Conservation (phyloP, 2,888 invertebrate species). For the Pharmacophagus antenor region DNA sequence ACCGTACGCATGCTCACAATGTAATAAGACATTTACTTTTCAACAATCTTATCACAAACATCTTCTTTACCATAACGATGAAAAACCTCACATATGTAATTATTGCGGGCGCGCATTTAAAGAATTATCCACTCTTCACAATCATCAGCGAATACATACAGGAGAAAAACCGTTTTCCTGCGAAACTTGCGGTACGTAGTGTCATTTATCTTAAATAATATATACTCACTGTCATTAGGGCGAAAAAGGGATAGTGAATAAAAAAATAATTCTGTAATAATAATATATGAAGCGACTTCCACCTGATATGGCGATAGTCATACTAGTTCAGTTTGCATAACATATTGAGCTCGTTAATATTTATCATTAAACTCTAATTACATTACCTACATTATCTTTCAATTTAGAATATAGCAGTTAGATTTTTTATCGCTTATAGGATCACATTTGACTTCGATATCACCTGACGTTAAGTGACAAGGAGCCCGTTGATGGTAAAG, state of each 20-base stretch:
- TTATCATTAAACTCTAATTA: not conserved
- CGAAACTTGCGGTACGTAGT: constrained; percentile 88
- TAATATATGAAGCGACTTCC: not conserved
- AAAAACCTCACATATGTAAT: constrained; percentile 88
- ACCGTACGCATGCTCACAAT: constrained; percentile 90
- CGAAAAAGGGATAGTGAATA: not conserved
- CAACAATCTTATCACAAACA: constrained; percentile 95
- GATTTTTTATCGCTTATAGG: too few relatives aligned
- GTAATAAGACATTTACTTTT: constrained; percentile 92
- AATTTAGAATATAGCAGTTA: not conserved
- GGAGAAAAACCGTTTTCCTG: constrained; percentile 93
- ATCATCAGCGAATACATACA: constrained; percentile 91
- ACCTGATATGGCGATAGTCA: too few relatives aligned
- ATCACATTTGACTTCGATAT: too few relatives aligned
- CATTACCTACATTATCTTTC: not conserved
- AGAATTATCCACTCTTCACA: constrained; percentile 92
- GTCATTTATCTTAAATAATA: not conserved
- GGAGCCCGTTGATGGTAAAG: too few relatives aligned
- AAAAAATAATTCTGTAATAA: not conserved
- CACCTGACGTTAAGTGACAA: too few relatives aligned
- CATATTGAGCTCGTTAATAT: not conserved
- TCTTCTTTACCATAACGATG: constrained; percentile 91
- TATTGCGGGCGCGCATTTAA: constrained; percentile 92
- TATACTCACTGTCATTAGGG: not conserved
- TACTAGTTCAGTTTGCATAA: too few relatives aligned